Conservation (phyloP, 2,797 vertebrate species). For the Sebastes hubbsi region DNA sequence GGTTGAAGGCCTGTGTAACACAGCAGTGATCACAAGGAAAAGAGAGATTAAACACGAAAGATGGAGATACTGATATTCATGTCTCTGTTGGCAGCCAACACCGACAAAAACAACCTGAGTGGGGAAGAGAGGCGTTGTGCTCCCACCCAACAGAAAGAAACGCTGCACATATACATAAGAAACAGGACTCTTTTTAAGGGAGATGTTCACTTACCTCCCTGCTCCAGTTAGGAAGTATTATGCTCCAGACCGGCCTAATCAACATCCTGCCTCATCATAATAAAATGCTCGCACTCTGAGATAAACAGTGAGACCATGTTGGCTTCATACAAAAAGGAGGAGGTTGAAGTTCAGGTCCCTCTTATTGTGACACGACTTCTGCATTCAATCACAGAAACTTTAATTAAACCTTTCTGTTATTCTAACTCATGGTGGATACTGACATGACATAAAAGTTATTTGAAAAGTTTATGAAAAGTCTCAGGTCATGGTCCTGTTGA, state of each 20-base stretch:
- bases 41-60: conserved; percentile 15
- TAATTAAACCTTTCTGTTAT: conserved; percentile 2
- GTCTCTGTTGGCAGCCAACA: conserved; percentile 32
- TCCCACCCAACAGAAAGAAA: conserved; percentile 30
- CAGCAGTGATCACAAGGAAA: conserved; percentile 10
- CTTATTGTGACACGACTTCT: conserved; percentile 3
- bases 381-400: background rate
- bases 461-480: background rate
- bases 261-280: conserved; percentile 25
- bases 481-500: background rate
- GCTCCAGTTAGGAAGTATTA: conserved; percentile 31
- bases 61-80: conserved; percentile 5
- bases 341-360: conserved; percentile 9
- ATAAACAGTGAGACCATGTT: background rate
- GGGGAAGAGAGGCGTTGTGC: conserved; percentile 45
- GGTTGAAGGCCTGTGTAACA: background rate
- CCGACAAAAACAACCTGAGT: conserved; percentile 35
- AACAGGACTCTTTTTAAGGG: background rate
- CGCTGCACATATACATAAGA: conserved; percentile 15
- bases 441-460: background rate
- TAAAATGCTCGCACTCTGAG: conserved; percentile 10
- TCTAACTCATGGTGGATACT: background rate
- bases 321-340: background rate
- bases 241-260: conserved; percentile 31
- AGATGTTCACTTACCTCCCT: conserved; percentile 13